Conservation (phyloP, 1,140 invertebrate genomes). For the Zaprionus lachaisei region DNA sequence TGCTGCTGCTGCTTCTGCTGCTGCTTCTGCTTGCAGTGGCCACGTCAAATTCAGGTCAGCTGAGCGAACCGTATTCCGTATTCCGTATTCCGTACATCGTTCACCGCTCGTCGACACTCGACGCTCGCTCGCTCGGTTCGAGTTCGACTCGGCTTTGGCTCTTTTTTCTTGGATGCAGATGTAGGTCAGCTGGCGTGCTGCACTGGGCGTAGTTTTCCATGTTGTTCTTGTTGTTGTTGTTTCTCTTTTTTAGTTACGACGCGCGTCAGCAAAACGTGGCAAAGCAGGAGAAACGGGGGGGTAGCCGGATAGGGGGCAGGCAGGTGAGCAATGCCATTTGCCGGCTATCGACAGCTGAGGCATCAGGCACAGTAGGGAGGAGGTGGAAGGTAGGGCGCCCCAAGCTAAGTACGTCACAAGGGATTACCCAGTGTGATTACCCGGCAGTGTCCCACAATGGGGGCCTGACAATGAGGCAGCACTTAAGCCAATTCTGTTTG, state of each 20-base stretch:
- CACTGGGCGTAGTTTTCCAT: conserved; percentile 10
- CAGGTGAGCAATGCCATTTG: conserved; percentile 26
- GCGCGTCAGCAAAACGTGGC: conserved; percentile 73
- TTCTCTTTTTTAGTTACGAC: conserved; percentile 51
- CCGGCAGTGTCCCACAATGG: conserved; percentile 24
- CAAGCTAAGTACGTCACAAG: conserved; percentile 36
- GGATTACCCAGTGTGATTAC: conserved; percentile 44
- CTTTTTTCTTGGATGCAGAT: conserved; percentile 50
- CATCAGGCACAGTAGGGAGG: neutral
- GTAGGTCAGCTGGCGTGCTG: conserved; percentile 69
- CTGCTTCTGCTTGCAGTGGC: neutral
- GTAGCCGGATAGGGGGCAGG: neutral
- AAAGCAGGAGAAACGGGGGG: neutral
- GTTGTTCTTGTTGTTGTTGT: neutral
- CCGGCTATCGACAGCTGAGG: conserved; percentile 42
- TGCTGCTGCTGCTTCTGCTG: neutral
- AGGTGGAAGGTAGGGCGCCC: neutral
- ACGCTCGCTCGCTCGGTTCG: conserved; percentile 11
- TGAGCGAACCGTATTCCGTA: conserved; percentile 21
- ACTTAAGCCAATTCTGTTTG: conserved; percentile 55
- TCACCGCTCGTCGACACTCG: neutral
- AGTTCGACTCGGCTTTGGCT: conserved; percentile 24
- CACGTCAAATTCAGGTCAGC: conserved; percentile 68
- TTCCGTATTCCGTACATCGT: conserved; percentile 1
- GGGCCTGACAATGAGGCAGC: conserved; percentile 47